Evolutionary conservation across 2,797 vertebrate genomes (phyloP), one percentile per base, ranked within the genome.

Genomic region (Chromobotia macracanthus): DNA sequence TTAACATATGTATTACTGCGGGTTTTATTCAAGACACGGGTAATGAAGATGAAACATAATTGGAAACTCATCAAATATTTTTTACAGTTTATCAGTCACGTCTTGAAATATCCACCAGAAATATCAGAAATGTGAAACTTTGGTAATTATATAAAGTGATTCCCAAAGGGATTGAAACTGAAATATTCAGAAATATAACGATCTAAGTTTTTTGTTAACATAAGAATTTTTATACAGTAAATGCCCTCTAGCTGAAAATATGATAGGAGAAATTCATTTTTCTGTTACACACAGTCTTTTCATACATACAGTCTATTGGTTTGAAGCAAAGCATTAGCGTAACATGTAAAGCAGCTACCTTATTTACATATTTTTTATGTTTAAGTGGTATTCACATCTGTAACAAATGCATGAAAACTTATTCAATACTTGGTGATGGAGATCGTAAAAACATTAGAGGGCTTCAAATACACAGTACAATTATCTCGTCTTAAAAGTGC

Each of bases 401-500:
- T 90, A 86, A 88, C 84, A 85, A 87, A 72, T 74, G 86, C 88
- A 88, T 84, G 87, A 90, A 89, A 85, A 86, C 68, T 71, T 89
- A 87, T 88, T 87, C 85, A 88, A 88, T 85, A 84, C 88, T 90
- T 83, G 84, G 81, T 90, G 72, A 76, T 51, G 86, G 80, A 85
- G 75, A 86, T 90, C 87, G 88, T 35, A 86, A 89, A 92, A 92
- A 89, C 86, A 88, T 88, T 88, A 88, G 84, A 90, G 91, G 91
- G 92, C 90, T 84, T 88, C 90, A 85, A 84, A 93, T 92, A 91
- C 89, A 90, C 89, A 91, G 89, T 85, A 91, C 90, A 91, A 89
- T 87, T 91, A 78, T 86, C 51, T 81, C 79, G 80, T 87, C 89
- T 89, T 90, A 89, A 92, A 94, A 94, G 93, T 94, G 93, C 93